These are phyloP conservation scores for Tribolium freemani DNA, from an alignment of 2,888 invertebrate species.

Conservation along the genomic window DNA sequence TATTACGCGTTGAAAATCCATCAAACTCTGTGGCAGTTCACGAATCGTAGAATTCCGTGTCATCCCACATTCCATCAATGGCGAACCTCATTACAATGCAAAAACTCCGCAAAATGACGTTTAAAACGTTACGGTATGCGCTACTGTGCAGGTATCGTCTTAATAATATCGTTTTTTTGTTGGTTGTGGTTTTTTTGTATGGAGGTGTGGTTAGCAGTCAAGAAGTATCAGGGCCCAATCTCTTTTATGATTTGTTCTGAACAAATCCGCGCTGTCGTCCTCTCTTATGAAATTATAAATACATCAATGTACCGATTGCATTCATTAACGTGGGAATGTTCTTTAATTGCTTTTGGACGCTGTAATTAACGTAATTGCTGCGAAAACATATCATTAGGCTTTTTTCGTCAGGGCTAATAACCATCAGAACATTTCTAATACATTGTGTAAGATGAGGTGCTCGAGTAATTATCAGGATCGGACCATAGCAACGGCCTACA, in stretches of 20 bases:
- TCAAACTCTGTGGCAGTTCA: not conserved
- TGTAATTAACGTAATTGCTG: constrained; percentile 45
- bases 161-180: constrained; percentile 41
- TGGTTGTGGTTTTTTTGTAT: constrained; percentile 20
- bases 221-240: constrained; percentile 39
- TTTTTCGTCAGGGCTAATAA: constrained; percentile 42
- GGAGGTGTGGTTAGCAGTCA: constrained; percentile 45
- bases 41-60: not conserved
- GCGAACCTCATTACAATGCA: not conserved
- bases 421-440: constrained; percentile 37
- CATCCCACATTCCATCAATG: constrained; percentile 18
- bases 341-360: constrained; percentile 43
- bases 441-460: constrained; percentile 30
- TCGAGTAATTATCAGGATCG: constrained; percentile 16
- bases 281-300: constrained; percentile 43
- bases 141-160: constrained; percentile 47
- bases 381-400: constrained; percentile 42
- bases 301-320: constrained; percentile 41
- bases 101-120: constrained; percentile 34
- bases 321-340: constrained; percentile 46
- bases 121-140: constrained; percentile 46
- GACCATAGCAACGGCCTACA: not conserved
- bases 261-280: constrained; percentile 39
- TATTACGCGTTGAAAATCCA: not conserved
- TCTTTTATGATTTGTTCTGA: constrained; percentile 40